Evolutionary conservation across 2,888 invertebrate species (phyloP).

Genomic region (Therioaphis trifolii): DNA sequence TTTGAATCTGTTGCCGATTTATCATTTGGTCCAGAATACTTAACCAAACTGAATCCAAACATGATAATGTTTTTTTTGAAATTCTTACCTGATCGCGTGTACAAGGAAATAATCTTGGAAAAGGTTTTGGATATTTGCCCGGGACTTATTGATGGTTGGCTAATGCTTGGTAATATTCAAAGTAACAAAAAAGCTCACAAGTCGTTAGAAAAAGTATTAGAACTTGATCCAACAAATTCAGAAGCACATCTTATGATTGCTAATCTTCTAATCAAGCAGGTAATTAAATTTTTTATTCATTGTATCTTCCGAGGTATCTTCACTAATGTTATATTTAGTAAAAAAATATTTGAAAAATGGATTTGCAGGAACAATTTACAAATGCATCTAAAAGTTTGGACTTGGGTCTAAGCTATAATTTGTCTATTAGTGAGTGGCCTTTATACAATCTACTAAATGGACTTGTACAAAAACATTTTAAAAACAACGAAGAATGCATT

Average conservation of each 20-base stretch:
- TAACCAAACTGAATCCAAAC: conserved; percentile 84
- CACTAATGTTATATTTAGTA: conserved; percentile 6
- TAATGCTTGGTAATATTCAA: conserved; percentile 66
- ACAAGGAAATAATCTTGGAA: conserved; percentile 73
- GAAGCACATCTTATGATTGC: conserved; percentile 89
- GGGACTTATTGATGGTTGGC: conserved; percentile 74
- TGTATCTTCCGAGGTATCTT: too few species aligned
- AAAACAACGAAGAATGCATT: conserved; percentile 78
- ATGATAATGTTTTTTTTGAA: conserved; percentile 70
- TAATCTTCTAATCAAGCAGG: conserved; percentile 79
- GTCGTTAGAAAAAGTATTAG: conserved; percentile 66
- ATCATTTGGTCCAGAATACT: conserved; percentile 81
- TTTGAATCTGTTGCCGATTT: conserved; percentile 69
- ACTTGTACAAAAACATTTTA: conserved; percentile 81
- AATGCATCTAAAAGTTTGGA: conserved; percentile 89
- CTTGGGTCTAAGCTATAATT: conserved; percentile 90
- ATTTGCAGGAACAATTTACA: conserved; percentile 74
- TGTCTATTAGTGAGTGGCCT: conserved; percentile 90
- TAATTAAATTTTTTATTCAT: conserved; percentile 27
- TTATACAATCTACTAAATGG: conserved; percentile 90
- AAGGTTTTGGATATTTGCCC: conserved; percentile 83
- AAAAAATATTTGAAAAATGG: neutral
- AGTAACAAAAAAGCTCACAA: conserved; percentile 67
- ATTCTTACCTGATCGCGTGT: conserved; percentile 40
- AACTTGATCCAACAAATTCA: conserved; percentile 81